A percentile compares a stretch with the other conserved stretches of the same genome.
These are phyloP conservation scores for Mythimna ferrago DNA, from an alignment of 2,888 invertebrate species.

Conservation along the genomic window DNA sequence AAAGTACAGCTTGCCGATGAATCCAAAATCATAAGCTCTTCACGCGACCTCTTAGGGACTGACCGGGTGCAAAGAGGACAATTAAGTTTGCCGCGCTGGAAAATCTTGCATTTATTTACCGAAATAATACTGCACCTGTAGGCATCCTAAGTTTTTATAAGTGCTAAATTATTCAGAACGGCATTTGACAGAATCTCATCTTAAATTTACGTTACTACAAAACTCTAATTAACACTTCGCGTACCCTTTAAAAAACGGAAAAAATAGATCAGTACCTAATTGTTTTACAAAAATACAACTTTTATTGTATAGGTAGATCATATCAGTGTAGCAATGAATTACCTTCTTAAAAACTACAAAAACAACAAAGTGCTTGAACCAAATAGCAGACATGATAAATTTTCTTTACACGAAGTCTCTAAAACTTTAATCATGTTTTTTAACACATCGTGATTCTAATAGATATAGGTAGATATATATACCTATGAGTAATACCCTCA, in stretches of 20 bases:
- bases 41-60: neutral
- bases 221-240: fast-evolving
- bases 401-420: slow-evolving; percentile 32
- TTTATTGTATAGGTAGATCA: neutral
- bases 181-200: neutral
- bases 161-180: neutral
- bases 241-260: neutral
- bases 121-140: neutral
- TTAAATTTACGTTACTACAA: neutral
- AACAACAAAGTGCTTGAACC: slow-evolving; percentile 17
- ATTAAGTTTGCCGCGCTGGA: neutral
- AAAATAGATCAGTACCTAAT: neutral
- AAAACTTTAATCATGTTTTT: slow-evolving; percentile 45
- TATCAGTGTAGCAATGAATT: slow-evolving; percentile 1
- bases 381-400: slow-evolving; percentile 19
- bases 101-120: no score
- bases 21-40: neutral
- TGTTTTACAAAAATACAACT: neutral
- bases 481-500: slow-evolving; percentile 24
- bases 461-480: slow-evolving; percentile 1
- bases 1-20: neutral
- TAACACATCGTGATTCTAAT: slow-evolving; percentile 19
- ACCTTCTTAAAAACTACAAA: neutral
- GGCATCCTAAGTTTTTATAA: neutral
- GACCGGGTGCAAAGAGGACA: neutral